Conservation (phyloP, 2,113 vertebrate species). For the Barbus barbus region DNA sequence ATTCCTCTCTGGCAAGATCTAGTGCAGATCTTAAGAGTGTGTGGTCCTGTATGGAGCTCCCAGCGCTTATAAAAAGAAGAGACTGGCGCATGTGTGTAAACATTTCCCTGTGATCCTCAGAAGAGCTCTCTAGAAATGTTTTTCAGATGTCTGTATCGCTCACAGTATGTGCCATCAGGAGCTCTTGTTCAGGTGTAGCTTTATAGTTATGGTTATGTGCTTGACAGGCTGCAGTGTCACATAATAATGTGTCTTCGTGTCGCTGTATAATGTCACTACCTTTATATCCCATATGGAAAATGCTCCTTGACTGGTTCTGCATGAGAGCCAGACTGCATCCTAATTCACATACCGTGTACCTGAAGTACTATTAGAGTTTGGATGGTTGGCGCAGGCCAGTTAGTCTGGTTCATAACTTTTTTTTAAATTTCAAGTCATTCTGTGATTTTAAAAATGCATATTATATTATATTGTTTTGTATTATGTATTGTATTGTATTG, state of each 20-base stretch:
- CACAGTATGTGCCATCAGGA: neutral
- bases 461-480: too few species aligned
- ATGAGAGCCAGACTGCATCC: neutral
- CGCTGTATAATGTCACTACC: neutral
- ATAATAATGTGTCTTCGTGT: neutral
- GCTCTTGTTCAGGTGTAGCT: neutral
- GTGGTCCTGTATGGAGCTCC: constrained; percentile 41
- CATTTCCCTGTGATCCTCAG: constrained; percentile 15
- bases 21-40: constrained; percentile 34
- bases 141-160: constrained; percentile 7
- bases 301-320: neutral
- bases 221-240: neutral
- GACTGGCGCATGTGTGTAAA: neutral
- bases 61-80: constrained; percentile 8
- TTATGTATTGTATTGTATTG: too few species aligned
- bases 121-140: neutral
- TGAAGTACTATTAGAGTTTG: neutral
- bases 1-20: neutral
- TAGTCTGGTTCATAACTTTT: neutral
- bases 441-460: too few species aligned
- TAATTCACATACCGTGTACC: neutral
- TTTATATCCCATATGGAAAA: neutral
- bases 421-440: too few species aligned
- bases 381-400: neutral
- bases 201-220: neutral